Evolutionary conservation across 2,888 invertebrate species (phyloP), one percentile per base, ranked within the genome.

Genomic region (Ptilodon capucinus): DNA sequence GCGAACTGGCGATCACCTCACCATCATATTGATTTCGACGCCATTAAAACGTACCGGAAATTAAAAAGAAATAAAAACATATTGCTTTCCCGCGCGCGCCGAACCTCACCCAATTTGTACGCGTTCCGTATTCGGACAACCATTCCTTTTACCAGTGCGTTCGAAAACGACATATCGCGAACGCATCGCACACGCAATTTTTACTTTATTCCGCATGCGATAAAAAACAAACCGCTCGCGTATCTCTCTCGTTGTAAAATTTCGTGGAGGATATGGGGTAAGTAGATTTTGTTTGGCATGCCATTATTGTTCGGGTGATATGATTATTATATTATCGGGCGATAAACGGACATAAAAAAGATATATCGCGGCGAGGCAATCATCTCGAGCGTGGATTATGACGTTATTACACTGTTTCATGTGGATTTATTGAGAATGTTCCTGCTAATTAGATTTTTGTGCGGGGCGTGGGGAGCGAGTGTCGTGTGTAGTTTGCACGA

Each of bases 11-110:
- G 82, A 77, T 79, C 76, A 71, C 79, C 75, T 76, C 80, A 81
- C 85, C 87, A 88, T 88, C 82, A 89, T 89, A 89, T 89, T 88
- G 88, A 88, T 89, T 89, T 88, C 88, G 86, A 85, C 88, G 88
- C 88, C 88, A 89, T 89, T 88, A 88, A 86, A 86, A 78, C 84
- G 81, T 81, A 86, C 88, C 88, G 88, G 89, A 88, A 89, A 89
- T 88, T 89, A 88, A 89, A 89, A 88, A 89, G 87, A 86, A 88
- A 88, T 88, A 88, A 89, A 89, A 89, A 88, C 84, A 87, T 87
- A 88, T 87, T 86, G 88, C 88, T 83, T 88, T 86, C 88, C 88
- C 86, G 87, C 83, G 87, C 85, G 77, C 80, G 78, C 81, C 83
- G 74, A 81, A 87, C 84, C 88, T 88, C 81, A 79, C 79, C 86